These are phyloP conservation scores for Peromyscus eremicus DNA, from an alignment of 2,797 vertebrate genomes.

Conservation along the genomic window DNA sequence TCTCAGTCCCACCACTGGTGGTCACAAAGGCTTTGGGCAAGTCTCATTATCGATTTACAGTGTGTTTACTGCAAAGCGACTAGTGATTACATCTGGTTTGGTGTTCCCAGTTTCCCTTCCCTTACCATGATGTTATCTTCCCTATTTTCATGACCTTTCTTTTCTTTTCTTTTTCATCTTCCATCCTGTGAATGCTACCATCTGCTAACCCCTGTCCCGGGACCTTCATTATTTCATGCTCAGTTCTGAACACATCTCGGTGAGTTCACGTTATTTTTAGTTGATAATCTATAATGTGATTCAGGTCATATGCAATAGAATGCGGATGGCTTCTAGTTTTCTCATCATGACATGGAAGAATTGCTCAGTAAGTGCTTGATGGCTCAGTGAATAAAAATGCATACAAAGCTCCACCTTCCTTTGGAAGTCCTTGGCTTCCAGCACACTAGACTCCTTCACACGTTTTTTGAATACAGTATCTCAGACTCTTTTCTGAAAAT, in stretches of 20 bases:
- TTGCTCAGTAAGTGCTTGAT: background rate
- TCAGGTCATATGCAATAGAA: background rate
- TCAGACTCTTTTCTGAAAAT: constrained; percentile 35
- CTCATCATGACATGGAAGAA: background rate
- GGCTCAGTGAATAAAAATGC: background rate
- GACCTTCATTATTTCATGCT: constrained; percentile 7
- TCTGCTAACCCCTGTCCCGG: background rate
- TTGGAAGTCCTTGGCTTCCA: background rate
- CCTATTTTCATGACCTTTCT: constrained; percentile 15
- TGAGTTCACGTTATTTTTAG: background rate
- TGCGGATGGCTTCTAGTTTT: background rate
- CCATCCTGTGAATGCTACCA: background rate
- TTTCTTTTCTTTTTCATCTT: background rate
- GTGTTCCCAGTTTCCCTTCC: background rate
- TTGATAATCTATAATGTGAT: background rate
- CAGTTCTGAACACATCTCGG: background rate
- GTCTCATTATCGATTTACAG: background rate
- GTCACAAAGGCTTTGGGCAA: background rate
- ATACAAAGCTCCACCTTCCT: background rate
- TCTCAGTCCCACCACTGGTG: background rate
- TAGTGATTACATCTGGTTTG: background rate
- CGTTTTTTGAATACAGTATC: background rate
- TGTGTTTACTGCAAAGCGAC: background rate
- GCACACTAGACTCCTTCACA: background rate
- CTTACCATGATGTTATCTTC: background rate